Evolutionary conservation across 2,113 vertebrate genomes (phyloP).

Genomic region (Dromiciops gliroides): DNA sequence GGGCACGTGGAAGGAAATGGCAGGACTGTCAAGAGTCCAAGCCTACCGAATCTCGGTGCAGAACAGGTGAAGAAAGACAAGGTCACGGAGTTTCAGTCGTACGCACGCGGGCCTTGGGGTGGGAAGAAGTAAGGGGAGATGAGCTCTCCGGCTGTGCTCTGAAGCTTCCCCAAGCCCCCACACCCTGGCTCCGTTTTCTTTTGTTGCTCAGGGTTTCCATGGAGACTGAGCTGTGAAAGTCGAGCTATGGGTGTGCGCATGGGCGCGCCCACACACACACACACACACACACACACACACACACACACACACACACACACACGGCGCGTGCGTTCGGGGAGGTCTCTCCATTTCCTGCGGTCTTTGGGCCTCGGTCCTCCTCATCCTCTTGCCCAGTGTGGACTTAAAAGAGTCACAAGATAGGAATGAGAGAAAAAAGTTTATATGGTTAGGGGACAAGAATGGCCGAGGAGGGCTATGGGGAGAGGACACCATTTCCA

Average conservation of each 20-base stretch:
- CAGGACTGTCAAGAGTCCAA: background rate
- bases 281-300: too few relatives aligned
- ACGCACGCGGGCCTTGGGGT: accelerated
- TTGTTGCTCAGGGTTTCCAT: background rate
- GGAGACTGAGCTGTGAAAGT: background rate
- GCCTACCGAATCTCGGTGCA: background rate
- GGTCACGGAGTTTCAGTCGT: background rate
- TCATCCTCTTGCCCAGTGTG: background rate
- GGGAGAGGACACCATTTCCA: background rate
- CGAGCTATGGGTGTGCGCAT: too few relatives aligned
- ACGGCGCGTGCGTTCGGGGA: too few relatives aligned
- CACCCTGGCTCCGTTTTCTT: background rate
- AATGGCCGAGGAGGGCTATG: too few relatives aligned
- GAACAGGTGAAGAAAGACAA: background rate
- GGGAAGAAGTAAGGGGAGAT: too few relatives aligned
- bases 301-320: too few relatives aligned
- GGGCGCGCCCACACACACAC: too few relatives aligned
- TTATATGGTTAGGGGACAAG: background rate
- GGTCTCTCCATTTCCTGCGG: too few relatives aligned
- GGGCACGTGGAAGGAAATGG: background rate
- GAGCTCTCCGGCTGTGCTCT: accelerated
- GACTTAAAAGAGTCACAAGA: background rate
- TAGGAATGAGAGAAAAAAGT: background rate
- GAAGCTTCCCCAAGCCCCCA: accelerated
- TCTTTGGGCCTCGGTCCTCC: background rate